phyloP scores from a whole-genome alignment of 2,797 vertebrate species.

The Aldrovandia affinis region DNA sequence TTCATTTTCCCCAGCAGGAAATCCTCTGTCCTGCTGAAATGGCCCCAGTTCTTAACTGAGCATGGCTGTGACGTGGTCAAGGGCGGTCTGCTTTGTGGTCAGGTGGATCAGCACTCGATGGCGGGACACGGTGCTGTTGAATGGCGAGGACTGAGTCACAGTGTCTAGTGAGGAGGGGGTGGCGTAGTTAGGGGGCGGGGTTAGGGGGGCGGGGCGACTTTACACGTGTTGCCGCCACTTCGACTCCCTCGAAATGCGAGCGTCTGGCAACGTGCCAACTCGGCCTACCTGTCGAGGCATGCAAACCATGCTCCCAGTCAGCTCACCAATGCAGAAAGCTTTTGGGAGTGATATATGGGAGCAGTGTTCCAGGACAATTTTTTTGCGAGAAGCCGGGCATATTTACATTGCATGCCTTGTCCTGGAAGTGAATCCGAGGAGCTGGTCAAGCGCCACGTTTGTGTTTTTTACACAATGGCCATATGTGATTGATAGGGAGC shows the following conservation, averaged over 20 bases:
- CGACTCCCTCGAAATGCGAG: conserved; percentile 19
- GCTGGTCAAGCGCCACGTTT: conserved; percentile 39
- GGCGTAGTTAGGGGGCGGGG: not conserved
- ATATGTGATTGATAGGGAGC: conserved; percentile 41
- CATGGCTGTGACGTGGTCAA: not conserved
- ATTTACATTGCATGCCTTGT: conserved; percentile 36
- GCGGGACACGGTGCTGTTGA: not conserved
- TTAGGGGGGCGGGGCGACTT: conserved; percentile 35
- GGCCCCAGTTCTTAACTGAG: not conserved
- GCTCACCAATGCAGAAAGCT: not conserved
- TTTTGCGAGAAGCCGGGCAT: conserved; percentile 17
- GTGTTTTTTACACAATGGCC: conserved; percentile 20
- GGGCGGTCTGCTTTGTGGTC: not conserved
- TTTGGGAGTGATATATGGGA: not conserved
- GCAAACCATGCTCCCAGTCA: conserved; percentile 17
- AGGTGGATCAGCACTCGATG: not conserved
- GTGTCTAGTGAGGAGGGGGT: no score
- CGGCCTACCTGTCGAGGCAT: conserved; percentile 51
- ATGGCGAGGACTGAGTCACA: not conserved
- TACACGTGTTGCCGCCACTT: conserved; percentile 34
- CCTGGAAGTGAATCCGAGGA: conserved; percentile 26
- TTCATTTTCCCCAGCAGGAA: not conserved
- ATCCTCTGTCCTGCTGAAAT: not conserved
- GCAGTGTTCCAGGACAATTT: not conserved
- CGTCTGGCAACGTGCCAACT: conserved; percentile 20